Evolutionary conservation across 2,888 invertebrate species (phyloP).

Genomic region (Crocallis elinguaria): DNA sequence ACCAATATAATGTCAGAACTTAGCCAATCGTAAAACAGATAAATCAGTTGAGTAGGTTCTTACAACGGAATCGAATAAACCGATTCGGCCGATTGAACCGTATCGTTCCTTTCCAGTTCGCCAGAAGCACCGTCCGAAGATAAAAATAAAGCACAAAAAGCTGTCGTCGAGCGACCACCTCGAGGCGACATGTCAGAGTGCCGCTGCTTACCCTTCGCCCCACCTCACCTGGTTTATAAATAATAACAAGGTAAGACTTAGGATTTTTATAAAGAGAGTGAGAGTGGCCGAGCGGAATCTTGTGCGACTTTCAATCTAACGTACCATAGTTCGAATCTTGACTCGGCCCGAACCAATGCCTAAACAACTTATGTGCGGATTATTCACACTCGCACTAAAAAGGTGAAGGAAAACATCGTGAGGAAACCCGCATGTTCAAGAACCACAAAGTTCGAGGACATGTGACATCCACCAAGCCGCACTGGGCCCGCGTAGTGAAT

Average conservation of each 20-base stretch:
- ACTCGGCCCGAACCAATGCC: too few species aligned
- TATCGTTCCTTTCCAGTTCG: slow-evolving; percentile 78
- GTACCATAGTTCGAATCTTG: too few species aligned
- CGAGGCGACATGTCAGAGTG: slow-evolving; percentile 90
- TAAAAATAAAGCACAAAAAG: slow-evolving; percentile 88
- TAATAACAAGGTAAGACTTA: slow-evolving; percentile 85
- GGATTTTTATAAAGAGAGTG: too few species aligned
- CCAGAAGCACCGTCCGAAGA: slow-evolving; percentile 88
- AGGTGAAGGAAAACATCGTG: too few species aligned
- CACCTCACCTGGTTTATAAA: slow-evolving; percentile 92
- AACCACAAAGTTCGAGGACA: too few species aligned
- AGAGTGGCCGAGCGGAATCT: too few species aligned
- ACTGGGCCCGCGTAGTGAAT: too few species aligned
- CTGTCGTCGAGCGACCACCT: slow-evolving; percentile 88
- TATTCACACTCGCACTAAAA: too few species aligned
- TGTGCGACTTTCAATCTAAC: too few species aligned
- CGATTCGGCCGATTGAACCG: slow-evolving; percentile 18
- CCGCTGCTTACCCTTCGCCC: slow-evolving; percentile 89
- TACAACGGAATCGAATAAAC: slow-evolving; percentile 14
- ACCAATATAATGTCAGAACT: background rate
- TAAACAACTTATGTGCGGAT: too few species aligned
- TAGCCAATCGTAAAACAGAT: background rate
- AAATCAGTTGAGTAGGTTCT: slow-evolving; percentile 11
- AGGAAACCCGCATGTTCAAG: too few species aligned
- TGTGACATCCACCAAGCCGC: too few species aligned